Conservation (phyloP, 2,113 vertebrate species). For the Haplochromis vanheusdeni region DNA sequence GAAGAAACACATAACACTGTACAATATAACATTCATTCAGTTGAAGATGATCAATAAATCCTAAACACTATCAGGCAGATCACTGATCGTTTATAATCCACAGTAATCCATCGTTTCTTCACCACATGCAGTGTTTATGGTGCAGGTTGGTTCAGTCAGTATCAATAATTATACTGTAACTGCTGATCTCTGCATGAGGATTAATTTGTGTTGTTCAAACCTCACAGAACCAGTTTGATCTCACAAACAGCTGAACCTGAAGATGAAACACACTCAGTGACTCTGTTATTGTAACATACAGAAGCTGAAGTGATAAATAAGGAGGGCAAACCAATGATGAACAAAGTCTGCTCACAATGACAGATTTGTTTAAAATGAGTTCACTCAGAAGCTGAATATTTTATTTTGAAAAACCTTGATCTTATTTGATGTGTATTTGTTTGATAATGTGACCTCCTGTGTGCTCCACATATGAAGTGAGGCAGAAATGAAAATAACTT, state of each 20-base stretch:
- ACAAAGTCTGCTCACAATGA: accelerated
- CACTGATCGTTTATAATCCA: accelerated
- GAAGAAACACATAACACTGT: too few species aligned
- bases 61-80: not conserved
- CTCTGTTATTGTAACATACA: accelerated
- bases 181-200: not conserved
- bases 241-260: too few species aligned
- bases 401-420: too few species aligned
- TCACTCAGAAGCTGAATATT: too few species aligned
- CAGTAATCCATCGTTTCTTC: not conserved
- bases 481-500: too few species aligned
- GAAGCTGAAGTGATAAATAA: accelerated
- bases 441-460: too few species aligned
- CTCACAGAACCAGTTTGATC: too few species aligned
- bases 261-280: too few species aligned
- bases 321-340: accelerated
- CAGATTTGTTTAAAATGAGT: too few species aligned
- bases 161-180: not conserved
- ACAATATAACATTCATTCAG: not conserved
- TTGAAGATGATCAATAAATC: not conserved
- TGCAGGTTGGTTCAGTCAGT: accelerated
- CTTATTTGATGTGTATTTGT: too few species aligned
- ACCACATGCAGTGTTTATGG: too few species aligned
- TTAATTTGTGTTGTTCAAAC: too few species aligned
- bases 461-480: accelerated